Evolutionary conservation across 1,140 invertebrate genomes (phyloP).

Genomic region (Thereuonema tuberculata): DNA sequence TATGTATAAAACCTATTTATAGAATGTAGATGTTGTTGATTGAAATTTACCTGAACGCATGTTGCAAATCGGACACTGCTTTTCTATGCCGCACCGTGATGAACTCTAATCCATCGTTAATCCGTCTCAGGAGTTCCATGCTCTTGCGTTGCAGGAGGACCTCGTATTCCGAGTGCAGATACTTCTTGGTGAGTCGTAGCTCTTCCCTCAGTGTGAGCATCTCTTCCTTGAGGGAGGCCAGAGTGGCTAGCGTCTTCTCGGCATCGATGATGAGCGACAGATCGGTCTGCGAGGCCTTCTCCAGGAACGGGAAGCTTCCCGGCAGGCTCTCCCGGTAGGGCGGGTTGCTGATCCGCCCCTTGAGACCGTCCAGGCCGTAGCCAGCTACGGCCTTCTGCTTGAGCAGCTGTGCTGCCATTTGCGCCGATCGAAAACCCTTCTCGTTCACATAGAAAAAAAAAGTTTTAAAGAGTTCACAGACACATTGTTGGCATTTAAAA

Average conservation of each 20-base stretch:
- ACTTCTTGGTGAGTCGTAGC: not conserved
- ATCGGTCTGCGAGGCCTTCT: conserved; percentile 1
- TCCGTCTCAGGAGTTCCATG: not conserved
- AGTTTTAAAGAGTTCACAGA: no score
- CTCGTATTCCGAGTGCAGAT: conserved; percentile 4
- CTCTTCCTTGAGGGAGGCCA: not conserved
- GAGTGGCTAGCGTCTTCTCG: conserved; percentile 2
- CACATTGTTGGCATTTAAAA: no score
- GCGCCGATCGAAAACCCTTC: no score
- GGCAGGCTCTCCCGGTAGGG: not conserved
- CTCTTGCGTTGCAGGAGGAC: not conserved
- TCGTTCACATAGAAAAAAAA: no score
- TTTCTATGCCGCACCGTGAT: no score
- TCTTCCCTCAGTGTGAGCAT: not conserved
- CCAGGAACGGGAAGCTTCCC: not conserved
- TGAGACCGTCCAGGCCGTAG: not conserved
- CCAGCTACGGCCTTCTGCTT: not conserved
- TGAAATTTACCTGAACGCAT: no score
- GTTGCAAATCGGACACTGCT: no score
- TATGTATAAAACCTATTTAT: no score
- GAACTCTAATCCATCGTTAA: no score
- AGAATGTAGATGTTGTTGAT: no score
- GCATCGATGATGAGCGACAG: not conserved
- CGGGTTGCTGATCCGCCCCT: not conserved
- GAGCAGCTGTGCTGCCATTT: not conserved